Evolutionary conservation across 1,140 invertebrate species (phyloP), one percentile per base, ranked within the genome.

Genomic region (Cepaea nemoralis): DNA sequence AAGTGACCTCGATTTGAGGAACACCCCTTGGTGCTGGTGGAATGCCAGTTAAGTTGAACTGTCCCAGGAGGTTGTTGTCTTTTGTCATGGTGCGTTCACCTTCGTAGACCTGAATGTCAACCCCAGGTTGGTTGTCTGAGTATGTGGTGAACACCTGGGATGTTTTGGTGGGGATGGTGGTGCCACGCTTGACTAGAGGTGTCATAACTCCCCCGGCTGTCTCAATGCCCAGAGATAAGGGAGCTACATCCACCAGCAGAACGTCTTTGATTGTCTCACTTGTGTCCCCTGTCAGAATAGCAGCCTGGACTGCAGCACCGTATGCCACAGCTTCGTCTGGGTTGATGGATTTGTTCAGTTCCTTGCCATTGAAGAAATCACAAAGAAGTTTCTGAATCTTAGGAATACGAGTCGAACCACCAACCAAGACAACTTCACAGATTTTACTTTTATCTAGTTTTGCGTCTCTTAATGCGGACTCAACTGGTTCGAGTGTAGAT

Each of bases 401-500:
- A 1, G 69, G 69, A 39, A 70, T 70, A 70, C 69, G 37, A 31
- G 69, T 70, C 22, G 69, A 94, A 8, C 94, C 94, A 70, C 93
- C 93, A 42, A 94, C 93, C 12, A 94, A 84, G 0, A 94, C 94
- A 45, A 94, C 92, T 75, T 93, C 93, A 80, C 94, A 94, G 86
- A 33, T 94, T 90, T 70, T 83, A 19, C 79, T 66, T 76, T 91
- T 91, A 66, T 89, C 86, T 63, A 92, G 67, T 70, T 90, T 90
- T 8, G 90, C 89, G 84, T 91, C 91, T n/a, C 83, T 59, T 1
- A 92, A 82, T n/a, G 90, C 87, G 79, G 88, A 97, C 90, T 99
- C 97, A 0, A 99, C 97, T 0, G 97, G 97, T 85, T 98, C 96
- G 92, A 99, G 94, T 59, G 97, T 98, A 66, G 94, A 87, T 94